Conservation (phyloP, 2,888 invertebrate species). For the Protophormia terraenovae region DNA sequence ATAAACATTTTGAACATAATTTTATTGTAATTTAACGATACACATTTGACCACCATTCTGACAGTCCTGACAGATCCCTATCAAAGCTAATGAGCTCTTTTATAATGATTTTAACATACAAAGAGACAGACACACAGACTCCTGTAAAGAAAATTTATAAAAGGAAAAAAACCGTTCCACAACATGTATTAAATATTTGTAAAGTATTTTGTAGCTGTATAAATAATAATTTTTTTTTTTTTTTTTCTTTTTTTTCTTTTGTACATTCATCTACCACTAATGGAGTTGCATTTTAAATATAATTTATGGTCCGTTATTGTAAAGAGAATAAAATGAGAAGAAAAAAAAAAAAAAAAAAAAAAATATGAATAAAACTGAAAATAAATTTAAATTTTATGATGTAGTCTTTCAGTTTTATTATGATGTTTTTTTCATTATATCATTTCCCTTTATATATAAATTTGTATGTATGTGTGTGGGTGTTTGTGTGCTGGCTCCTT, state of each 20-base stretch:
- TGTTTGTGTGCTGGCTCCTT: neutral
- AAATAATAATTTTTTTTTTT: too few species aligned
- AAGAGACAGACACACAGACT: neutral
- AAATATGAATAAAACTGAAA: conserved; percentile 31
- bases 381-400: conserved; percentile 61
- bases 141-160: neutral
- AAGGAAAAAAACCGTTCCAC: neutral
- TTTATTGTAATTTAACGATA: neutral
- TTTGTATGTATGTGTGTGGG: neutral
- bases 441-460: conserved; percentile 2
- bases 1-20: neutral
- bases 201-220: too few species aligned
- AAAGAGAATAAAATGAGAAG: neutral
- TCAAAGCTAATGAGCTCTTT: conserved; percentile 41
- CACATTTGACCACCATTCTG: neutral
- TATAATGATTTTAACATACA: neutral
- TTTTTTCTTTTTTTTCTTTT: neutral
- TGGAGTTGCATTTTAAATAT: conserved; percentile 64
- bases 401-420: conserved; percentile 50
- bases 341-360: neutral
- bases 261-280: conserved; percentile 44
- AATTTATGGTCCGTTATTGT: conserved; percentile 54
- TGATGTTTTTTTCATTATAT: conserved; percentile 36
- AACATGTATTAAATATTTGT: neutral
- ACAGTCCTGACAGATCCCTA: neutral